Percentiles rank a stretch among this genome's conserved stretches.
Evolutionary conservation across 2,113 vertebrate species (phyloP).

Genomic region (Oplegnathus fasciatus): DNA sequence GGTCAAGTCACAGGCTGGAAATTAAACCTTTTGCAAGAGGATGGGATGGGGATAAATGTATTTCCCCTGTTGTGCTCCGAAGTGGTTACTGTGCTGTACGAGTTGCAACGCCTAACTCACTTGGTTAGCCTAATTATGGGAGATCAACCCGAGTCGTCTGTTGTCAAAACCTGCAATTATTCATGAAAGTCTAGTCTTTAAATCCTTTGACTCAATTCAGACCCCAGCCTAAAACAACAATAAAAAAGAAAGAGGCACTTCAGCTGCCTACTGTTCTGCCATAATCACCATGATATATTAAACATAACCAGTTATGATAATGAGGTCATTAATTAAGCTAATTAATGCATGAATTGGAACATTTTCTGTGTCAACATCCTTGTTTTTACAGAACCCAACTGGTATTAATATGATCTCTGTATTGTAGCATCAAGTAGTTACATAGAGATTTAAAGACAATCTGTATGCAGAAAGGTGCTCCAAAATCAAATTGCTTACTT

Average conservation of each 20-base stretch:
- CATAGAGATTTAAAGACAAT: conserved; percentile 29
- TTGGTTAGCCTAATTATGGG: conserved; percentile 65
- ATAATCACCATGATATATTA: conserved; percentile 63
- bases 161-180: conserved; percentile 66
- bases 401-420: conserved; percentile 34
- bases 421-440: conserved; percentile 20
- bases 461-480: conserved; percentile 27
- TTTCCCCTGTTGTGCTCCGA: conserved; percentile 34
- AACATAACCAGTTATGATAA: conserved; percentile 59
- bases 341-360: conserved; percentile 50
- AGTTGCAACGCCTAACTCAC: conserved; percentile 28
- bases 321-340: conserved; percentile 59
- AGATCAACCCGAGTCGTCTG: conserved; percentile 52
- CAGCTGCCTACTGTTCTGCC: conserved; percentile 37
- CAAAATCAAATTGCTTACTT: conserved; percentile 21
- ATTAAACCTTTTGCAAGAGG: conserved; percentile 53
- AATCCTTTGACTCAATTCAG: conserved; percentile 55
- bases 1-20: conserved; percentile 48
- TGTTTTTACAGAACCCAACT: conserved; percentile 31
- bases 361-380: conserved; percentile 33
- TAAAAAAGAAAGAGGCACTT: conserved; percentile 36
- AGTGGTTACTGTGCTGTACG: conserved; percentile 28
- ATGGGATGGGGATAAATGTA: conserved; percentile 38
- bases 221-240: conserved; percentile 52
- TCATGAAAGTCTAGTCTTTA: conserved; percentile 64